Evolutionary conservation across 2,888 invertebrate genomes (phyloP), one percentile per base, ranked within the genome.

Genomic region (Petrolisthes manimaculis): DNA sequence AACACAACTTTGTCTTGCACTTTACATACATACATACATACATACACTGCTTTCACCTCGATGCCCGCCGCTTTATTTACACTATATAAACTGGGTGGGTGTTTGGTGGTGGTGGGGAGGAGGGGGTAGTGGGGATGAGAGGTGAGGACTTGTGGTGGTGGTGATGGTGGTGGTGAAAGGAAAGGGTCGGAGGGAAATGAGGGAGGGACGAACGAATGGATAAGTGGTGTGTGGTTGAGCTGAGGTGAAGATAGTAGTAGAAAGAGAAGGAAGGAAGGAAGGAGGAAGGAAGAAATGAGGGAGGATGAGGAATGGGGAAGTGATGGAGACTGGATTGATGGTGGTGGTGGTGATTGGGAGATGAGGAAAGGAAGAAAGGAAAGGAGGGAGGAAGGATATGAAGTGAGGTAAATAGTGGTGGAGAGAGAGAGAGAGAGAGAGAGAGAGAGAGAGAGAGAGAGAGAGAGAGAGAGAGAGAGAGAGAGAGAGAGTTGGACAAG

Each of bases 361-460:
- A 24, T 21, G 71, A 69, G 6, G 21, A 6, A 37, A 6, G 21
- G 6, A 69, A 6, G 14, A 14, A 67, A 14, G 14, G 67, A 67
- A 14, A 67, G 67, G 14, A 14, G 14, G 67, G 14, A 14, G n/a
- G 67, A 61, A 14, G 14, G 67, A 61, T 18, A 80, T 12, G 37
- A 54, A 77, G 8, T 54, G 77, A 78, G 78, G 51, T 24, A 78
- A 51, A 78, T 24, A 78, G 78, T 37, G 78, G 54, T 24, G 54
- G 54, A 80, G 80, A 54, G 80, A 80, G 80, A 80, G 80, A 80
- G 80, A 80, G 80, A 81, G 81, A 75, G 75, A 75, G 75, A 75
- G 21, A 21, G 24, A 24, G 75, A 24, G 75, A 75, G 53, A 51
- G 69, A 82, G 37, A 69, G 6, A 14, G 14, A 9, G 14, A 61